These are phyloP conservation scores for Pedionomus torquatus DNA, from an alignment of 2,113 vertebrate species.

Conservation along the genomic window DNA sequence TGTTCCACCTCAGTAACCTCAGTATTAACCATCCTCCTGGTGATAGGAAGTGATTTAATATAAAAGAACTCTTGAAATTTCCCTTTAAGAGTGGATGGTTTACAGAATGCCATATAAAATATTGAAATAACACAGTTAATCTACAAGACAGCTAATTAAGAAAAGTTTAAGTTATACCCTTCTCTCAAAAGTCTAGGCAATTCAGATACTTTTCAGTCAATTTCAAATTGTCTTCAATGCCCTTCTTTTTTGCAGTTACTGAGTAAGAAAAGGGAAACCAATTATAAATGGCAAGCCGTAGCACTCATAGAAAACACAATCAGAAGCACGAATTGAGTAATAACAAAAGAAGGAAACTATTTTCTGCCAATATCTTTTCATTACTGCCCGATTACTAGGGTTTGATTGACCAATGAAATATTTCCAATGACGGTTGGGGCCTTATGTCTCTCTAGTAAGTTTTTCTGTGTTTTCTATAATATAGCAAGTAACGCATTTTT, in stretches of 20 bases:
- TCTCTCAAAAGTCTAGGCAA: neutral
- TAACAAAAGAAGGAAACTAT: neutral
- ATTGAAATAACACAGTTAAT: neutral
- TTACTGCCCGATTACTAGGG: neutral
- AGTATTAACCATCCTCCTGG: neutral
- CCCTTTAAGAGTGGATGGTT: neutral
- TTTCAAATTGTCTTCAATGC: neutral
- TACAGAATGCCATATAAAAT: neutral
- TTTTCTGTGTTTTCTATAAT: neutral
- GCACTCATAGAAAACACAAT: neutral
- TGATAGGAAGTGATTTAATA: neutral
- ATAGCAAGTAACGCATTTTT: neutral
- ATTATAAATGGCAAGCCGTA: neutral
- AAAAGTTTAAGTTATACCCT: neutral
- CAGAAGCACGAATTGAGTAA: neutral
- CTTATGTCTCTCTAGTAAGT: neutral
- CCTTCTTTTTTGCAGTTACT: neutral
- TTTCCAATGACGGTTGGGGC: neutral
- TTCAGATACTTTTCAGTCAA: neutral
- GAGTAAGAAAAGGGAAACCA: neutral
- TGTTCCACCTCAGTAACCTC: rapidly evolving
- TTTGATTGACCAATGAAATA: neutral
- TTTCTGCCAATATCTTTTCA: neutral
- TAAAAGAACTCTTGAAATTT: neutral
- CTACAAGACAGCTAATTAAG: neutral